Conservation (phyloP, 2,888 invertebrate genomes). For the Drosophila acutilabella region DNA sequence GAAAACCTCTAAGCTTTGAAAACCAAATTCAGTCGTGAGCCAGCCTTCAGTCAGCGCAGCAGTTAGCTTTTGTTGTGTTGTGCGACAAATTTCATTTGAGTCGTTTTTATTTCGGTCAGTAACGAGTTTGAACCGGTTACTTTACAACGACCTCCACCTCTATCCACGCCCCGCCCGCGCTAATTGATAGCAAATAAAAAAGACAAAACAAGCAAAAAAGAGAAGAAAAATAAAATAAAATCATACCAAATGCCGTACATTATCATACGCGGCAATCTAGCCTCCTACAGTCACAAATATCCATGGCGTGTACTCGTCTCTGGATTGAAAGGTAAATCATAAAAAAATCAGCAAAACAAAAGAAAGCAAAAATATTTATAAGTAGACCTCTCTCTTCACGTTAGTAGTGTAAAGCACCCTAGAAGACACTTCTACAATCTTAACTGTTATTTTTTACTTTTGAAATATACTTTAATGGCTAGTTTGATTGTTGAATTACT, state of each 20-base stretch:
- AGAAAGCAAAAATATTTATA: slow-evolving; percentile 4
- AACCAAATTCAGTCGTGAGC: slow-evolving; percentile 67
- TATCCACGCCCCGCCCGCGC: slow-evolving; percentile 44
- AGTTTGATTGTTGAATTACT: slow-evolving; percentile 32
- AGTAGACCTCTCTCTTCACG: slow-evolving; percentile 31
- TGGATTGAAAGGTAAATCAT: slow-evolving; percentile 91
- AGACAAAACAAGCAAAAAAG: slow-evolving; percentile 23
- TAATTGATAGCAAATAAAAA: slow-evolving; percentile 48
- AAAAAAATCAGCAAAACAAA: slow-evolving; percentile 20
- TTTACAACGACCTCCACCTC: slow-evolving; percentile 25
- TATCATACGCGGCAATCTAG: slow-evolving; percentile 94
- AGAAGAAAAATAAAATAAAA: slow-evolving; percentile 36
- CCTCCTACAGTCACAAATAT: slow-evolving; percentile 93
- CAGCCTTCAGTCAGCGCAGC: slow-evolving; percentile 62
- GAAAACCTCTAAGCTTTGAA: slow-evolving; percentile 53
- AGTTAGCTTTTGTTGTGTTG: slow-evolving; percentile 51
- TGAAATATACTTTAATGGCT: slow-evolving; percentile 13
- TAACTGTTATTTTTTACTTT: slow-evolving; percentile 33
- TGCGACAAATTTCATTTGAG: slow-evolving; percentile 33
- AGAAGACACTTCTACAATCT: slow-evolving; percentile 13
- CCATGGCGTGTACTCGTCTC: slow-evolving; percentile 95
- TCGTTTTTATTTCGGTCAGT: slow-evolving; percentile 20
- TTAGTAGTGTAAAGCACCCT: slow-evolving; percentile 7
- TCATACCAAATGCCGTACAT: slow-evolving; percentile 92
- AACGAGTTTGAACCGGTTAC: slow-evolving; percentile 57